Percentiles rank a stretch among this genome's conserved stretches.
Evolutionary conservation across 2,113 vertebrate genomes (phyloP).

Genomic region (Apodemus speciosus): DNA sequence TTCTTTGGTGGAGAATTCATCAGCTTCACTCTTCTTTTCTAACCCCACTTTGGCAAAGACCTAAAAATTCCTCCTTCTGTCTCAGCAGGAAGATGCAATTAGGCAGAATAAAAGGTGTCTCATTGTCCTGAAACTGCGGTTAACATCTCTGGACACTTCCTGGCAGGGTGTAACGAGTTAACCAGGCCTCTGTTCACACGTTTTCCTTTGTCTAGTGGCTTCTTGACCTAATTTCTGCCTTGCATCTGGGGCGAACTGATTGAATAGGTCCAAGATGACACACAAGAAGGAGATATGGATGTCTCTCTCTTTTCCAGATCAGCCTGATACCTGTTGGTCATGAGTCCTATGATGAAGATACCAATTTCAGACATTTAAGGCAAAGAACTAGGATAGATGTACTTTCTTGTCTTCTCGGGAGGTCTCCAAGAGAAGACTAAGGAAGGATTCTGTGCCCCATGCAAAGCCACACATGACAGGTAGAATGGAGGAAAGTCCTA

Average conservation of each 20-base stretch:
- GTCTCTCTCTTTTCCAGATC: constrained; percentile 27
- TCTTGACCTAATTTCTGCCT: constrained; percentile 57
- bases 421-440: not conserved
- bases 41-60: constrained; percentile 34
- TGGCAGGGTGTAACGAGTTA: not conserved
- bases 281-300: not conserved
- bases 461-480: not conserved
- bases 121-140: constrained; percentile 10
- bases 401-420: not conserved
- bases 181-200: constrained; percentile 40
- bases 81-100: constrained; percentile 38
- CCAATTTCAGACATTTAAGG: constrained; percentile 23
- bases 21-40: constrained; percentile 17
- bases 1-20: constrained; percentile 14
- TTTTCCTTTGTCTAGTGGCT: constrained; percentile 31
- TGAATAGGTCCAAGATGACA: not conserved
- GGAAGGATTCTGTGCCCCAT: not conserved
- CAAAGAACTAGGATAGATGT: not conserved
- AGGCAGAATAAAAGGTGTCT: constrained; percentile 49
- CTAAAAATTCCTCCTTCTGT: constrained; percentile 44
- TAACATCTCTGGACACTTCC: constrained; percentile 46
- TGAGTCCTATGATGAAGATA: not conserved
- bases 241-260: not conserved
- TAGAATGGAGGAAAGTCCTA: not conserved
- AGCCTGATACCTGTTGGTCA: not conserved